phyloP scores from a whole-genome alignment of 2,113 vertebrate species.

The Rhinopithecus roxellana region DNA sequence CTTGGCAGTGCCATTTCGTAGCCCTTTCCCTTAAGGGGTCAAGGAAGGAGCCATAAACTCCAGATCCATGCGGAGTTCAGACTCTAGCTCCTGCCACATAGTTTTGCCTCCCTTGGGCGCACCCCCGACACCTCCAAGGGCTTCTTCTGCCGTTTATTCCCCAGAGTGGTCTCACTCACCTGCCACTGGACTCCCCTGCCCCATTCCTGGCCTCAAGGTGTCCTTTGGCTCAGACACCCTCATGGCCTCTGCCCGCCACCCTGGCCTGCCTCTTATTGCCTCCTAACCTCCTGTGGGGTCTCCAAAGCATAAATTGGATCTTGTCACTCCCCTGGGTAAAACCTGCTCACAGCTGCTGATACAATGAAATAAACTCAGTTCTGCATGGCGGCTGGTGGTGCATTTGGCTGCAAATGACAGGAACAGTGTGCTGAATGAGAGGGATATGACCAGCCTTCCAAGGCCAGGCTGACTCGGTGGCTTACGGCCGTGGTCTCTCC shows the following conservation, averaged over 20 bases:
- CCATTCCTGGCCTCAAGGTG: not conserved
- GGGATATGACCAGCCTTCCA: not conserved
- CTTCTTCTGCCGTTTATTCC: not conserved
- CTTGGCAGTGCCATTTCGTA: not conserved
- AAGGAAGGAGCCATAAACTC: not conserved
- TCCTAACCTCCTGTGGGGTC: not conserved
- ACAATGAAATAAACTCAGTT: not conserved
- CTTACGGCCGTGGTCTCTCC: not conserved
- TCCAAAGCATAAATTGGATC: not conserved
- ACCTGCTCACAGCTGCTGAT: not conserved
- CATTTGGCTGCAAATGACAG: not conserved
- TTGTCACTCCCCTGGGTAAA: not conserved
- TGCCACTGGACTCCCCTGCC: too few relatives aligned
- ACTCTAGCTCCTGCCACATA: not conserved
- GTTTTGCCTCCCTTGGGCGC: not conserved
- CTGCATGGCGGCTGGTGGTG: not conserved
- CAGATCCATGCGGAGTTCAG: not conserved
- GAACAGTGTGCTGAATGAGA: not conserved
- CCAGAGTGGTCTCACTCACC: not conserved
- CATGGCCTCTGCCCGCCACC: not conserved
- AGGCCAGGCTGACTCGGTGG: not conserved
- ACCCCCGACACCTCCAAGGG: not conserved
- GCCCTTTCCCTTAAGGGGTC: not conserved
- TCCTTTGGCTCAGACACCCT: not conserved
- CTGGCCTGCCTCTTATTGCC: not conserved